Percentiles rank a stretch among this genome's conserved stretches.
Evolutionary conservation across 2,113 vertebrate species (phyloP).

Genomic region (Bufo gargarizans): DNA sequence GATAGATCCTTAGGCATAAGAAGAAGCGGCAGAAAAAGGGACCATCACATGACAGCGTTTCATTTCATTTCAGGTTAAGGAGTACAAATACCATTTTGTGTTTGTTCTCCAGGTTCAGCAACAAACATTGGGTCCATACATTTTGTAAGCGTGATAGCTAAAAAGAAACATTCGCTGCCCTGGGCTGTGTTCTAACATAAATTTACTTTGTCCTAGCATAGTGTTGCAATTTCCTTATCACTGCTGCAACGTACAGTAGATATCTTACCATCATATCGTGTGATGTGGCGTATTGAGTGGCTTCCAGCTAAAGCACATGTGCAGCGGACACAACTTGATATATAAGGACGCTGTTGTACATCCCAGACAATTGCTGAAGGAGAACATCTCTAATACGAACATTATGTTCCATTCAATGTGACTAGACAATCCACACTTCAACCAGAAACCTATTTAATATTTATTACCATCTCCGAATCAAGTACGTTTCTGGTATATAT

Average conservation of each 20-base stretch:
- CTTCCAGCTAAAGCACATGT: neutral
- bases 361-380: neutral
- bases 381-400: neutral
- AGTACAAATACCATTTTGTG: conserved; percentile 26
- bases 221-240: neutral
- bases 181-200: conserved; percentile 24
- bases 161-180: neutral
- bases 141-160: neutral
- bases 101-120: neutral
- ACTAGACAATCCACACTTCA: neutral
- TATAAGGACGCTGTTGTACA: neutral
- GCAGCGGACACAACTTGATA: neutral
- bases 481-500: conserved; percentile 8
- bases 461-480: neutral
- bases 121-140: conserved; percentile 5
- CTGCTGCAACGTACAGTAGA: neutral
- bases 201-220: neutral
- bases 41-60: conserved; percentile 27
- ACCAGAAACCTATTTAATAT: neutral
- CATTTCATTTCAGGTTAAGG: conserved; percentile 25
- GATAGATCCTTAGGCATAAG: conserved; percentile 41
- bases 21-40: conserved; percentile 1
- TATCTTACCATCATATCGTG: neutral
- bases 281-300: neutral
- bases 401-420: neutral